These are phyloP conservation scores for Pemphredon lugubris DNA, from an alignment of 2,888 invertebrate species.

Conservation along the genomic window DNA sequence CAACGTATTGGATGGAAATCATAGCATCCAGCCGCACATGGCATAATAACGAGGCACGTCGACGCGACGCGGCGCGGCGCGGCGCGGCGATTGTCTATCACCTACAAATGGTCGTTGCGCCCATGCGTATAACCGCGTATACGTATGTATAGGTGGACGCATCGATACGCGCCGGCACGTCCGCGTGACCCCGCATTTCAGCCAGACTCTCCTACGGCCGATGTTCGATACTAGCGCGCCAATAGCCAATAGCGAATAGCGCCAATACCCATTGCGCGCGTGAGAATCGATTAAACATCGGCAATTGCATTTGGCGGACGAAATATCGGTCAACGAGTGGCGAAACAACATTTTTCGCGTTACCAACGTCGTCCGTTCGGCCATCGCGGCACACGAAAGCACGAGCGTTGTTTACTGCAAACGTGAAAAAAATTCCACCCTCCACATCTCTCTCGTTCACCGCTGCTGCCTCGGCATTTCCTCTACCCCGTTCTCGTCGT, in stretches of 20 bases:
- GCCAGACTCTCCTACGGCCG: constrained; percentile 31
- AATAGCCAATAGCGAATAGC: constrained; percentile 46
- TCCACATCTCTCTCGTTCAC: neutral
- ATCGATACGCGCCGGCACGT: constrained; percentile 16
- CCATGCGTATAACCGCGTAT: constrained; percentile 1
- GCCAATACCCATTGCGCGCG: constrained; percentile 51
- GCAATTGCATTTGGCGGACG: constrained; percentile 48
- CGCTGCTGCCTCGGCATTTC: neutral
- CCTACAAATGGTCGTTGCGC: constrained; percentile 44
- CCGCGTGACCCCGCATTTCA: constrained; percentile 22
- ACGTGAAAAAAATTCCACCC: constrained; percentile 12
- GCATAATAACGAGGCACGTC: constrained; percentile 70
- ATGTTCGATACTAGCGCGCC: constrained; percentile 54
- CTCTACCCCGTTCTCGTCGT: neutral
- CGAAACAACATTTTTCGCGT: constrained; percentile 38
- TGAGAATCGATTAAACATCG: constrained; percentile 62
- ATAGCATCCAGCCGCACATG: constrained; percentile 33
- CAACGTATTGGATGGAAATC: constrained; percentile 59
- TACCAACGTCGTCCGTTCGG: constrained; percentile 16
- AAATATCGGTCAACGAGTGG: constrained; percentile 11
- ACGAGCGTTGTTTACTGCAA: constrained; percentile 28
- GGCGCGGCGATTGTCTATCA: constrained; percentile 71
- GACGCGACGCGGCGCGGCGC: no score
- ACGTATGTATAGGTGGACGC: neutral
- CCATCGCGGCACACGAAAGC: constrained; percentile 20